Evolutionary conservation across 2,113 vertebrate genomes (phyloP).

Genomic region (Limnothrissa miodon): DNA sequence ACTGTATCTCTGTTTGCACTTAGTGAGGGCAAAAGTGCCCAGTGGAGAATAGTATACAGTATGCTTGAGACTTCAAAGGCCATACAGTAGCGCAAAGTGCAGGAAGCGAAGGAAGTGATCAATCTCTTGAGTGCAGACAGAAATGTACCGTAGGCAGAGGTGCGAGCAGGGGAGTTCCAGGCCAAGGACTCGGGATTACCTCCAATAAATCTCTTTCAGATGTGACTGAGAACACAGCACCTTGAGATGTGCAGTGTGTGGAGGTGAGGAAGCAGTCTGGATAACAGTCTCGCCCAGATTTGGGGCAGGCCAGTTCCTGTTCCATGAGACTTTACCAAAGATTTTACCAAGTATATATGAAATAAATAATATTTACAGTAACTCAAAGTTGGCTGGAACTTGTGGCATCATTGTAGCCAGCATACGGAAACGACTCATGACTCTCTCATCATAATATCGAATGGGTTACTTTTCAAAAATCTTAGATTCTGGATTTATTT

Average conservation of each 20-base stretch:
- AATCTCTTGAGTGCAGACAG: background rate
- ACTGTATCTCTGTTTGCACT: background rate
- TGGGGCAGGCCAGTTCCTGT: background rate
- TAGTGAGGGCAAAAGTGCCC: background rate
- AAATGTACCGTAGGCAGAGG: background rate
- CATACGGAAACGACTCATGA: background rate
- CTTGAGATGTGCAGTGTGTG: background rate
- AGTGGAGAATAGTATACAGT: background rate
- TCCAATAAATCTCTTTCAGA: background rate
- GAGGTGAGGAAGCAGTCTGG: background rate
- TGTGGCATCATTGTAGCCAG: background rate
- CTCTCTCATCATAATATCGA: background rate
- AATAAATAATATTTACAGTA: too few species aligned
- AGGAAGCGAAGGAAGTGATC: background rate
- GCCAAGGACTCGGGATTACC: background rate
- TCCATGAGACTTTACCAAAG: background rate
- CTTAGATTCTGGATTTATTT: too few species aligned
- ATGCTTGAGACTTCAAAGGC: background rate
- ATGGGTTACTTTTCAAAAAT: background rate
- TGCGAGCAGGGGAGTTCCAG: background rate
- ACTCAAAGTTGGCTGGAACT: background rate
- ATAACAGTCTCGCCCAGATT: background rate
- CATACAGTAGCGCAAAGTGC: background rate
- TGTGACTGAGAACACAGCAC: conserved; percentile 1
- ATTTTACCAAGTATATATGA: too few species aligned